Evolutionary conservation across 1,140 invertebrate species (phyloP), one percentile per base, ranked within the genome.

Genomic region (Heliconius eleuchia): DNA sequence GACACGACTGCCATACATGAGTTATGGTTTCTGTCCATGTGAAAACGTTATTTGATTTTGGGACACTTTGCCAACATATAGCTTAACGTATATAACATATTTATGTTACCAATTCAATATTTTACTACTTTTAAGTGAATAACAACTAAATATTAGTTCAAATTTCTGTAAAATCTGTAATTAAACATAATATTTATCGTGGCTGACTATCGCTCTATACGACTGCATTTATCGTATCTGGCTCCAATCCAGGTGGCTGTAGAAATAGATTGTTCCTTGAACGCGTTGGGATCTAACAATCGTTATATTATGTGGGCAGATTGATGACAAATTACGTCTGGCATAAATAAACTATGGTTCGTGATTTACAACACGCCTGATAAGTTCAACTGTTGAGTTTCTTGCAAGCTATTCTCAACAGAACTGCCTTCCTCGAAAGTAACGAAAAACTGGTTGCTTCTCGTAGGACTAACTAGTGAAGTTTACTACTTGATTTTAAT

Each of bases 251-350:
- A 85, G 78, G 5, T 52, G 50, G 46, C 74, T 77, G 78, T 82
- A 60, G 79, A 84, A 84, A 84, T 84, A 84, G 81, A 84, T 75
- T 82, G 79, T 83, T 86, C 80, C 83, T 86, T 83, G 83, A 85
- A 81, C 82, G 81, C 81, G 80, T 80, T 83, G 66, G 60, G 77
- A 70, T 81, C 74, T 76, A 70, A 78, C 72, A 77, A 80, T 77
- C 77, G 76, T 82, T 80, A 77, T 77, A 73, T 71, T 76, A 76
- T 73, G 81, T 80, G 76, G 81, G 73, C 34, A 80, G 81, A 76
- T 76, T 60, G n/a, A 78, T 80, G 79, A 78, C 81, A 82, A 80
- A 71, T 57, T 42, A 66, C 37, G 39, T 66, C 19, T 72, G 73
- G n/a, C 42, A 60, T 27, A 66, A 66, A 66, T 66, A 66, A 27